These are phyloP conservation scores for Pemphredon lugubris DNA, from an alignment of 2,888 invertebrate genomes.

Conservation along the genomic window DNA sequence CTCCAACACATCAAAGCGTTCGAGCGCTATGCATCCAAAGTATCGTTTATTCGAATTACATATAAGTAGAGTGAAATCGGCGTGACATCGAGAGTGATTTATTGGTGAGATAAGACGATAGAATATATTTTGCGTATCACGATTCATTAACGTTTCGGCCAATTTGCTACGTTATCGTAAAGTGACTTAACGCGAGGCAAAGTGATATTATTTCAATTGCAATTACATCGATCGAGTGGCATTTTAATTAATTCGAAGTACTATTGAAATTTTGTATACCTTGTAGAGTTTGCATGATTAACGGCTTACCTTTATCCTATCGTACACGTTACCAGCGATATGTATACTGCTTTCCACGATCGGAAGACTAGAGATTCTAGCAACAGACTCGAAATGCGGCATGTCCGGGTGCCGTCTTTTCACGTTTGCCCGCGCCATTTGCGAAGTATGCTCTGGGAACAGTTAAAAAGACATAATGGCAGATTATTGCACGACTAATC, in stretches of 20 bases:
- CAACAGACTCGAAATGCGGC: slow-evolving; percentile 87
- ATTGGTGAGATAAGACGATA: no score
- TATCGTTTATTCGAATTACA: not conserved
- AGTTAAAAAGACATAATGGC: not conserved
- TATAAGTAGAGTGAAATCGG: not conserved
- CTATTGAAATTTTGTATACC: not conserved
- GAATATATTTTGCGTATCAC: no score
- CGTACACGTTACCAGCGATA: slow-evolving; percentile 89
- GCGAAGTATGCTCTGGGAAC: slow-evolving; percentile 30
- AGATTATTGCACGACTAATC: not conserved
- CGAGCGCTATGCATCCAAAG: slow-evolving; percentile 82
- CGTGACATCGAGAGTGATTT: no score
- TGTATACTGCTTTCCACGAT: slow-evolving; percentile 90
- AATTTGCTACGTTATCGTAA: no score
- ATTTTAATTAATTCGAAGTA: no score
- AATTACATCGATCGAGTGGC: no score
- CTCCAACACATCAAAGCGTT: slow-evolving; percentile 90
- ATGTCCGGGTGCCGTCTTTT: slow-evolving; percentile 75
- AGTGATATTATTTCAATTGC: no score
- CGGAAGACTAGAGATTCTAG: slow-evolving; percentile 89
- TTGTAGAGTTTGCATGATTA: not conserved
- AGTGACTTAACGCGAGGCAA: no score
- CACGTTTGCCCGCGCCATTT: slow-evolving; percentile 70
- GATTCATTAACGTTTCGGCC: no score
- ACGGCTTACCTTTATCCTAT: slow-evolving; percentile 87